Evolutionary conservation across 2,113 vertebrate genomes (phyloP), one percentile per base, ranked within the genome.

Genomic region (Lepisosteus osseus): DNA sequence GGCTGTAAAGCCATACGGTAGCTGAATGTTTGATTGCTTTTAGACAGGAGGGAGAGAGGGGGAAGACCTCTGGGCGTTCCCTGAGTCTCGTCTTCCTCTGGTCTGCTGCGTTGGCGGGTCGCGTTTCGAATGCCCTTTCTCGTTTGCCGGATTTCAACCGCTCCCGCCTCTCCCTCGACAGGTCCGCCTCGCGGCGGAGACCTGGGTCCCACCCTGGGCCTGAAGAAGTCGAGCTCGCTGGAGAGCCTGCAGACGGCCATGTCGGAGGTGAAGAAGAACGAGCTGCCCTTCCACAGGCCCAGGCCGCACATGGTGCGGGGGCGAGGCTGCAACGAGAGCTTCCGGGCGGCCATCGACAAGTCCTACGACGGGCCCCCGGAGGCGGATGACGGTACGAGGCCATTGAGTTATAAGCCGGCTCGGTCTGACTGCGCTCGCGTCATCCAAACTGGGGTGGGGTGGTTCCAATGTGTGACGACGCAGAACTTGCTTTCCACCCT

Each of bases 161-260:
- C 3, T 72, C 71, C 0, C 2, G 47, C n/a, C 67, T 56, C 1
- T 83, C 65, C 71, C 61, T 80, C 78, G 85, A 84, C 90, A 93
- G 84, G 77, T 54, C 74, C 0, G 63, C 72, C 83, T 71, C 83
- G 81, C 51, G 84, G 81, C 72, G 90, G 86, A 45, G 96, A 95
- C 78, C 92, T 98, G 0, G 97, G 97, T 15, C 97, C 97, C 29
- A 96, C 94, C 14, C 87, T 99, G 61, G 97, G 97, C n/a, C 70
- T 99, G 78, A 98, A 99, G 80, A 99, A 97, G 86, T 99, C 97
- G 77, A 99, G 97, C 54, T 99, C 97, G 0, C 79, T 99, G 77
- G 97, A 99, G 89, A 98, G 96, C 79, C 91, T 99, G 40, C 97
- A 99, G 89, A 99, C 97, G 0, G 97, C 96, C 1, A 94, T 99